Evolutionary conservation across 2,113 vertebrate species (phyloP).

Genomic region (Cyprinodon tularosa): DNA sequence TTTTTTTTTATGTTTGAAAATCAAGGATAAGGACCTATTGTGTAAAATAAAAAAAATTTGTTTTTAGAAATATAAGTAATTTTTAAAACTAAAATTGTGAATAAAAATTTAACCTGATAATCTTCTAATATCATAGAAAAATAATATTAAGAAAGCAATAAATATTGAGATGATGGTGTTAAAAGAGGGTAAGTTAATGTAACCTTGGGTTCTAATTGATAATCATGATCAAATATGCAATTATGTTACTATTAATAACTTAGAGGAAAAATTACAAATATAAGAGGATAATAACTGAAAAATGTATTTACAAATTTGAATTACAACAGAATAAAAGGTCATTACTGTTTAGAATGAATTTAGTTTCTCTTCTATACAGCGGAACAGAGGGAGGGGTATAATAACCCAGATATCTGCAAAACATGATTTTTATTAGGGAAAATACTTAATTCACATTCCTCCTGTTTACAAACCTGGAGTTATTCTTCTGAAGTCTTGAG

Average conservation of each 20-base stretch:
- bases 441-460: no score
- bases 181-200: background rate
- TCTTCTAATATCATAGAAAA: background rate
- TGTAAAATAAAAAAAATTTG: no score
- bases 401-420: no score
- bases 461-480: no score
- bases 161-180: background rate
- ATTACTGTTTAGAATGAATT: background rate
- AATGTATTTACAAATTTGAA: background rate
- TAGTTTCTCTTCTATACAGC: no score
- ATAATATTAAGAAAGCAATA: background rate
- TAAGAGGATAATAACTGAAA: no score
- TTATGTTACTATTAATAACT: background rate
- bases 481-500: no score
- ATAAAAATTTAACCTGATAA: background rate
- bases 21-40: no score
- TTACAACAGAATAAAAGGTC: background rate
- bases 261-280: no score
- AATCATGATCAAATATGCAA: slow-evolving; percentile 2
- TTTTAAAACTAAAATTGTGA: background rate
- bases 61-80: no score
- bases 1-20: background rate
- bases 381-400: no score
- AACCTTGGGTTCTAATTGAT: background rate
- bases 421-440: no score